Base-by-base conservation (phyloP, 2,797 vertebrate species). In the Coccyzus lansbergi region DNA sequence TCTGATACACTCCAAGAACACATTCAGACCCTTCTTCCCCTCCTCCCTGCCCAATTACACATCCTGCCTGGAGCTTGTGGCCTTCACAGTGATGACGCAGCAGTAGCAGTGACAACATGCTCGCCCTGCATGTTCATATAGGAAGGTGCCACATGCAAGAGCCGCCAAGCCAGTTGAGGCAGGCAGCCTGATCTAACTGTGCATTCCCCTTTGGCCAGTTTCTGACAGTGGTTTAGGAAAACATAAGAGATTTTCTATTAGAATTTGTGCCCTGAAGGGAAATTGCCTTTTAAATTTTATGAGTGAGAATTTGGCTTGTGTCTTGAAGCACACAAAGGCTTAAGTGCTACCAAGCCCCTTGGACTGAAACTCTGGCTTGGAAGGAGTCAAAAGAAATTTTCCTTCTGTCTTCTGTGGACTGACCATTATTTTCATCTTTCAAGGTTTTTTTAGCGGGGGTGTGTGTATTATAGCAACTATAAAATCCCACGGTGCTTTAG, bases 191-290 rank as follows among this genome's bases (percentile, higher is more conserved):
- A 55, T 20, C 63, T 65, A 24, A 42, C 3, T 33, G 48, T 14
- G 17, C 4, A 12, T 28, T 80, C 71, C 3, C 4, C 75, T 48
- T 89, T 10, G 38, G 78, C 81, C 91, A 92, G 68, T 15, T 91
- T 36, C 92, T 88, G 68, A 83, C 44, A 74, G 71, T 0, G 46
- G 52, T 36, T 92, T 74, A 86, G 62, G 74, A 88, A 92, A 92
- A 86, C 2, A 28, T 8, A 65, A 51, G 64, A 70, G 76, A 80
- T 83, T 88, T 94, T 71, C 70, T 25, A 70, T 55, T 34, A 77
- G 55, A 78, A 91, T 38, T 77, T 62, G 62, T 91, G 76, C 69
- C 93, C 80, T 14, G 65, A 70, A 94, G 92, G 88, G 78, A 93
- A 90, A 88, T 28, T 46, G 80, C 72, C 60, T 74, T 92, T 81